Base-by-base conservation (phyloP, 2,113 vertebrate species). In the Nothoprocta pentlandii region DNA sequence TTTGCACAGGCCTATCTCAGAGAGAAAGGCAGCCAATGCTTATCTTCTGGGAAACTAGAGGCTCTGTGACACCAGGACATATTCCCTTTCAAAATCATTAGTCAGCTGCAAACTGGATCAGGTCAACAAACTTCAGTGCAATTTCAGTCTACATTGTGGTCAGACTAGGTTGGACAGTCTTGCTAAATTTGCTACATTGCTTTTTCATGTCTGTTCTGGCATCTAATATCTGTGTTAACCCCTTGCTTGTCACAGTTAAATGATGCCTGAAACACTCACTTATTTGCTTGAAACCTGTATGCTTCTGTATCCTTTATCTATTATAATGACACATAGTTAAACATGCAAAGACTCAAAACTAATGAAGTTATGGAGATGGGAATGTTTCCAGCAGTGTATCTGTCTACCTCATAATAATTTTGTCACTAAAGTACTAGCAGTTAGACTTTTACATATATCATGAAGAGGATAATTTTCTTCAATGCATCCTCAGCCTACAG, bases 61-160 rank as follows among this genome's bases (percentile, higher is more conserved):
- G 73, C 9, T 26, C 26, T 13, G 2, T 6, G 15, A 78, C 20
- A 86, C 63, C 59, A 94, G 67, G 44, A 39, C 25, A 41, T 44
- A 12, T 76, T 74, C 94, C 73, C 46, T 92, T 59, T 16, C 9
- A 91, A 92, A 93, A 83, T 64, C 66, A 34, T 42, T 39, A n/a
- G 3, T 89, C 68, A 93, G 32, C 63, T 46, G 69, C 82, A 94
- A 88, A 95, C 41, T 77, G 92, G 30, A 16, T 71, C 75, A 68
- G 82, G 80, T 87, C 87, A 90, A 94, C 91, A 93, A 95, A 82
- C 93, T 96, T 87, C 49, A 91, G 68, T 58, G 79, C 49, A 62
- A 47, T 70, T 28, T 21, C 23, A 82, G 56, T 30, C 63, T 61
- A 41, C 32, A 62, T 74, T 82, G 80, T 3, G 26, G 47, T 62